Evolutionary conservation across 2,113 vertebrate species (phyloP).

Genomic region (Ariopsis seemanni): DNA sequence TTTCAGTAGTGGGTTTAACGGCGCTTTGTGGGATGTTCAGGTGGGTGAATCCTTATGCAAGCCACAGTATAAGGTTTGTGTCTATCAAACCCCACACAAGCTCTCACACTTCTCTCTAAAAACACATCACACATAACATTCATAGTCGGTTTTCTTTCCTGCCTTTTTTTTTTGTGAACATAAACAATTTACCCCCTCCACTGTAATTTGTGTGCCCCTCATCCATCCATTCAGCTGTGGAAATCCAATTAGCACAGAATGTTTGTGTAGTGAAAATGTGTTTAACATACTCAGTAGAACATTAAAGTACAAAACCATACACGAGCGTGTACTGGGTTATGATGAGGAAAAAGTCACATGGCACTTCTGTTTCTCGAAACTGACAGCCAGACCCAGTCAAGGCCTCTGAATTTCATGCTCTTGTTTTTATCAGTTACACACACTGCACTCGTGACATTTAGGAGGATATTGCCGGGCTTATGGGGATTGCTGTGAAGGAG

Average conservation of each 20-base stretch:
- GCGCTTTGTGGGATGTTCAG: not conserved
- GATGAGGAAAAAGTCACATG: not conserved
- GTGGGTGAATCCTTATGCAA: constrained; percentile 1
- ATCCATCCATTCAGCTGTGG: constrained; percentile 60
- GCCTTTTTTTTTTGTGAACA: not conserved
- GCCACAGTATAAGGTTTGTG: not conserved
- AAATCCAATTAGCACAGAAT: constrained; percentile 57
- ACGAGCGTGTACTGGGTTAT: constrained; percentile 6
- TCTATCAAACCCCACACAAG: not conserved
- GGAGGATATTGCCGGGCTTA: constrained; percentile 17
- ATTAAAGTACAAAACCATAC: constrained; percentile 24
- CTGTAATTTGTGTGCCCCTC: constrained; percentile 57
- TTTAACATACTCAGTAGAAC: constrained; percentile 30
- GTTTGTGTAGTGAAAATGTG: constrained; percentile 35
- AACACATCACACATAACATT: constrained; percentile 2
- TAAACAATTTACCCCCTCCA: constrained; percentile 39
- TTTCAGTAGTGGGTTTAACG: not conserved
- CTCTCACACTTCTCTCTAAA: not conserved
- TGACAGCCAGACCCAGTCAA: constrained; percentile 42
- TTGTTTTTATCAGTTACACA: constrained; percentile 39
- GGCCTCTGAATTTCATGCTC: constrained; percentile 39
- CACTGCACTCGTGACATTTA: constrained; percentile 47
- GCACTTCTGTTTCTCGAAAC: constrained; percentile 11
- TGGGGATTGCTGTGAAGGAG: constrained; percentile 13
- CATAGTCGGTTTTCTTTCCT: not conserved